phyloP scores from a whole-genome alignment of 2,888 invertebrate genomes.

The Imbricaverruca yamaguchii region DNA sequence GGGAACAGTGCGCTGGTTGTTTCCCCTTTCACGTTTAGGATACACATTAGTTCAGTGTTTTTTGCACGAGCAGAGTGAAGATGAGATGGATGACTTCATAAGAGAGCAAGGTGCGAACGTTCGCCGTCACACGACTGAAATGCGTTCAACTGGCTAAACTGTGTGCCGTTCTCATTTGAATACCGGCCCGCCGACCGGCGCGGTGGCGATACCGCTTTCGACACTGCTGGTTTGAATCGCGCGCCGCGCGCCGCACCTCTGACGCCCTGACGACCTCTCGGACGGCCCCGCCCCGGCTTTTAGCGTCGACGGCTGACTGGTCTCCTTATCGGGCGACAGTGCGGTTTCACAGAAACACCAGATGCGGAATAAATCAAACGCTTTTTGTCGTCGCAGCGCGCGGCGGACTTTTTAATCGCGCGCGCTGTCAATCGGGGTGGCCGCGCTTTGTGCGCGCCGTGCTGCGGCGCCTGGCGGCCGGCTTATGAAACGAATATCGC shows the following conservation, averaged over 20 bases:
- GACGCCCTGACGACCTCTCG: neutral
- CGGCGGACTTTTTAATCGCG: neutral
- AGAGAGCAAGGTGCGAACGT: no score
- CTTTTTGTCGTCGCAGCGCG: neutral
- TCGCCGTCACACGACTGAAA: no score
- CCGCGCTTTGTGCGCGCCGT: neutral
- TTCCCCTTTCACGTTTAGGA: no score
- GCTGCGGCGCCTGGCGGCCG: neutral
- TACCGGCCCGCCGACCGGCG: neutral
- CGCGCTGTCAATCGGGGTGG: conserved; percentile 1
- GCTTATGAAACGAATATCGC: neutral
- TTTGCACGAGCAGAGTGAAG: no score
- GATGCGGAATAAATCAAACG: conserved; percentile 12
- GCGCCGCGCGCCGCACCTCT: neutral
- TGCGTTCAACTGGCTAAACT: no score
- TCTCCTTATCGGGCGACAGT: neutral
- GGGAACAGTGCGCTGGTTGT: no score
- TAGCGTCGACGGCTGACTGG: neutral
- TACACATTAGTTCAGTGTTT: no score
- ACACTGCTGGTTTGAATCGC: neutral
- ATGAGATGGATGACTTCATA: no score
- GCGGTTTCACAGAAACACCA: conserved; percentile 17
- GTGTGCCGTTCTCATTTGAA: neutral
- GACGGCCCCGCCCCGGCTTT: neutral
- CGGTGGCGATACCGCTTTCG: neutral